These are phyloP conservation scores for Heliconius erato DNA, from an alignment of 2,888 invertebrate genomes.

Conservation along the genomic window DNA sequence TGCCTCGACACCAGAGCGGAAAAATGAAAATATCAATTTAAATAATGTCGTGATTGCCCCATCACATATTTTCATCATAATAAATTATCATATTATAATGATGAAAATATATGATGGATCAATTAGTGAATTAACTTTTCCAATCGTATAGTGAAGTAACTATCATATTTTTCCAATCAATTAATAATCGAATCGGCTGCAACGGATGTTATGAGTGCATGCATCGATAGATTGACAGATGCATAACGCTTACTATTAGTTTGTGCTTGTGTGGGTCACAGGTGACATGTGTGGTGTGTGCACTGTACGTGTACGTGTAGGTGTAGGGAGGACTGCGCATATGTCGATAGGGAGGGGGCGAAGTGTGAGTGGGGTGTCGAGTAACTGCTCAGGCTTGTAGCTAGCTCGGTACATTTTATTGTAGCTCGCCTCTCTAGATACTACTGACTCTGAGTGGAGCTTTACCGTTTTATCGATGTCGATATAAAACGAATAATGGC, in stretches of 20 bases:
- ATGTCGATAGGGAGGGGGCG: constrained; percentile 64
- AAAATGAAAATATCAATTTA: too few species aligned
- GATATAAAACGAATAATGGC: constrained; percentile 74
- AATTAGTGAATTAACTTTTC: constrained; percentile 6
- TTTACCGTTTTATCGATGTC: constrained; percentile 74
- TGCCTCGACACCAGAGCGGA: too few species aligned
- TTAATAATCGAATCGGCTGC: constrained; percentile 66
- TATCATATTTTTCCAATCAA: constrained; percentile 57
- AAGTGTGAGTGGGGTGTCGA: constrained; percentile 64
- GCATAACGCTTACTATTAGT: constrained; percentile 66
- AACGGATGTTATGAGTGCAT: constrained; percentile 61
- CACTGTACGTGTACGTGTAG: constrained; percentile 51
- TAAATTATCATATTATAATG: too few species aligned
- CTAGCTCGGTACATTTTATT: constrained; percentile 85
- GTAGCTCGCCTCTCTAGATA: constrained; percentile 83
- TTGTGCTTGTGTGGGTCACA: constrained; percentile 61
- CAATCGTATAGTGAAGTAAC: constrained; percentile 2
- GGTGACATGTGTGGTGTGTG: constrained; percentile 60
- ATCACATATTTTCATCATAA: too few species aligned
- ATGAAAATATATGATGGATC: background rate
- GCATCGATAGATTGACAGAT: constrained; percentile 71
- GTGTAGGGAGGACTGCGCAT: constrained; percentile 73
- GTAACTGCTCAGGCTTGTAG: constrained; percentile 84
- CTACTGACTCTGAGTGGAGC: constrained; percentile 70
- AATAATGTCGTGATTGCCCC: too few species aligned